Conservation (phyloP, 2,113 vertebrate species). For the Limnothrissa miodon region DNA sequence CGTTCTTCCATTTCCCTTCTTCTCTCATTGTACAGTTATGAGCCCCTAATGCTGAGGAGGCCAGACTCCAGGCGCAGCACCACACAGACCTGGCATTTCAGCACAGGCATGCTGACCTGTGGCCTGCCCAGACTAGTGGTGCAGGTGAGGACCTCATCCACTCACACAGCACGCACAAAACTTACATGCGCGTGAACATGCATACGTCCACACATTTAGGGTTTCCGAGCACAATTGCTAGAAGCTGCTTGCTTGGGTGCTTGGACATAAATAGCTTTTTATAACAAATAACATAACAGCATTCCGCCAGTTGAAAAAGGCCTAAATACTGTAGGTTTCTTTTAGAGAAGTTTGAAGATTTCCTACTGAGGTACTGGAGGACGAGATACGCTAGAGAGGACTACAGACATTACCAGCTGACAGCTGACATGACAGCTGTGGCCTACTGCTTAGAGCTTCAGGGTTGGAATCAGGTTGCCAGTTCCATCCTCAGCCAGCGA, state of each 20-base stretch:
- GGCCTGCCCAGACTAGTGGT: slow-evolving; percentile 89
- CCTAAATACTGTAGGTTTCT: neutral
- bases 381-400: no score
- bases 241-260: neutral
- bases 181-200: neutral
- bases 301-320: neutral
- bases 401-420: no score
- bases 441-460: no score
- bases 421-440: no score
- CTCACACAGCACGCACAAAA: no score
- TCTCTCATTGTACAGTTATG: slow-evolving; percentile 72
- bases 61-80: slow-evolving; percentile 88
- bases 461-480: no score
- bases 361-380: no score
- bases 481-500: no score
- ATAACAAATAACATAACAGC: no score
- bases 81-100: slow-evolving; percentile 94
- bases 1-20: neutral
- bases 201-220: neutral
- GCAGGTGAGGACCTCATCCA: slow-evolving; percentile 70
- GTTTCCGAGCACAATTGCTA: neutral
- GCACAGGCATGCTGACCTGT: slow-evolving; percentile 85
- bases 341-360: neutral
- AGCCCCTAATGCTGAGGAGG: slow-evolving; percentile 89
- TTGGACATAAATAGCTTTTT: neutral